These are phyloP conservation scores for Fundulus diaphanus DNA, from an alignment of 2,797 vertebrate species.

Conservation along the genomic window DNA sequence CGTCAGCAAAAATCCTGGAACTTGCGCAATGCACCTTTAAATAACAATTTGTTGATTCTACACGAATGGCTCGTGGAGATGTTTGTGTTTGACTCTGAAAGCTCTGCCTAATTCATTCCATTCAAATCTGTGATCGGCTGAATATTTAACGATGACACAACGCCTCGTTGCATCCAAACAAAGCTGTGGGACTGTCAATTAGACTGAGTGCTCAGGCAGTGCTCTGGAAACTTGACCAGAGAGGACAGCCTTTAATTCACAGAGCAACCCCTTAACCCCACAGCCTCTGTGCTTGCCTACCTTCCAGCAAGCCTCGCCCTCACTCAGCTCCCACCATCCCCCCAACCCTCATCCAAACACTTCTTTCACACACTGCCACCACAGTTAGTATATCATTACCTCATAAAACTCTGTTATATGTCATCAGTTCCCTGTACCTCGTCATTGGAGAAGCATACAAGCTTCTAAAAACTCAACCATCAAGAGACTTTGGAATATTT, in stretches of 20 bases:
- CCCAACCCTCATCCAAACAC: not conserved
- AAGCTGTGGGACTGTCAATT: conserved; percentile 59
- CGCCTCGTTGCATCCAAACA: conserved; percentile 56
- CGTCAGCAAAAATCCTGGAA: too few species aligned
- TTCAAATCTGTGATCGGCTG: conserved; percentile 34
- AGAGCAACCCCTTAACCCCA: conserved; percentile 1
- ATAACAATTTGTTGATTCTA: not conserved
- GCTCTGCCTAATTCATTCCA: not conserved
- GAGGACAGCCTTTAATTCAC: conserved; percentile 2
- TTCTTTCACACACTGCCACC: not conserved
- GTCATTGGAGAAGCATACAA: not conserved
- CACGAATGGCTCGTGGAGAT: not conserved
- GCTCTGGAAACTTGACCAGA: conserved; percentile 4
- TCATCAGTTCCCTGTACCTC: not conserved
- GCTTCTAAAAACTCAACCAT: not conserved
- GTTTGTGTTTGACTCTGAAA: not conserved
- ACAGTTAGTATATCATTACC: not conserved
- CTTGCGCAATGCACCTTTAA: too few species aligned
- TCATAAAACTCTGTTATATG: not conserved
- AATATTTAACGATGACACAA: conserved; percentile 61
- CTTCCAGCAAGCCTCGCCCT: not conserved
- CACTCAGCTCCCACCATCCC: not conserved
- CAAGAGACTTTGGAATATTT: not conserved
- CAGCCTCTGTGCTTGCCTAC: not conserved
- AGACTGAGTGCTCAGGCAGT: conserved; percentile 62